Conservation (phyloP, 1,140 invertebrate species). For the Zaprionus gabonicus region DNA sequence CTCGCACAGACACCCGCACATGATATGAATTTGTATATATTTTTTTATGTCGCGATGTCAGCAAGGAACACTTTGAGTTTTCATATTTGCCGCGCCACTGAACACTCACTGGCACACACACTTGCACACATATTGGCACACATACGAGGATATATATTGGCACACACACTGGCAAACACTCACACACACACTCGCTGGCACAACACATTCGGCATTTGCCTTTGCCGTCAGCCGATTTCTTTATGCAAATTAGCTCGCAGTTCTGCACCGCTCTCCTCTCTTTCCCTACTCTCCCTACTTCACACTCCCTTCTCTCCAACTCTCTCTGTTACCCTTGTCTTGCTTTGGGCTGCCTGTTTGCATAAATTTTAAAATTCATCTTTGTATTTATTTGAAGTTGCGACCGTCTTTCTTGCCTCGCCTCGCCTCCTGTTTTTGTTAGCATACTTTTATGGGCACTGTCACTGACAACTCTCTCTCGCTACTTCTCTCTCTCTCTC, state of each 20-base stretch:
- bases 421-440: not conserved
- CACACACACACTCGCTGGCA: not conserved
- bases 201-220: slow-evolving; percentile 44
- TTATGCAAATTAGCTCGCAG: slow-evolving; percentile 79
- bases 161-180: slow-evolving; percentile 7
- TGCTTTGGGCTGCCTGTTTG: slow-evolving; percentile 59
- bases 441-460: slow-evolving; percentile 65
- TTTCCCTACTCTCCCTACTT: not conserved
- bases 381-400: slow-evolving; percentile 62
- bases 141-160: slow-evolving; percentile 9
- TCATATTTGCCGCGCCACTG: slow-evolving; percentile 76
- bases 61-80: slow-evolving; percentile 75
- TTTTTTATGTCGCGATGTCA: slow-evolving; percentile 74
- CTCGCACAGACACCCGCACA: not conserved
- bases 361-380: slow-evolving; percentile 79
- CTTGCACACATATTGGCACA: slow-evolving; percentile 7
- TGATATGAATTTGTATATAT: slow-evolving; percentile 26
- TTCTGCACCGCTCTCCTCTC: slow-evolving; percentile 11
- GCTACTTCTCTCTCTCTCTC: not conserved
- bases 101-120: slow-evolving; percentile 33
- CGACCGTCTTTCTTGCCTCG: slow-evolving; percentile 5
- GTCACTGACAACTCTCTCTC: slow-evolving; percentile 65
- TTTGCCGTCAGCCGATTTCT: slow-evolving; percentile 66
- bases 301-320: too few species aligned
- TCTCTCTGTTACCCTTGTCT: not conserved